Evolutionary conservation across 2,797 vertebrate species (phyloP).

Genomic region (Anabas testudineus): DNA sequence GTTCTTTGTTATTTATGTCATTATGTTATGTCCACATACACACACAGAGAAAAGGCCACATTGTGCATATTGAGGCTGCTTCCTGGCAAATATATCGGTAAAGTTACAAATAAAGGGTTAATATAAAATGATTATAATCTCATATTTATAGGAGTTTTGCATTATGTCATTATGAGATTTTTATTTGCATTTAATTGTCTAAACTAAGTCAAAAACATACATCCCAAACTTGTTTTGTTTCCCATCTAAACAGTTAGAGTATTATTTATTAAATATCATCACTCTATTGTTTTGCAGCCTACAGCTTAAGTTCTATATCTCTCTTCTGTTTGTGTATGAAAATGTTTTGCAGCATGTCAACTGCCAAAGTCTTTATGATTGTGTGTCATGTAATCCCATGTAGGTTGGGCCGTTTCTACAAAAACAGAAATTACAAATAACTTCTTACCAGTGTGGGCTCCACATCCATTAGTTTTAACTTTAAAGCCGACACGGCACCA

Average conservation of each 20-base stretch:
- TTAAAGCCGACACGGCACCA: slow-evolving; percentile 13
- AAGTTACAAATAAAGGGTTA: not conserved
- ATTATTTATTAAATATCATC: too few relatives aligned
- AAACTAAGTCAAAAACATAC: too few relatives aligned
- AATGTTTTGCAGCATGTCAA: not conserved
- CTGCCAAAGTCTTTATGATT: not conserved
- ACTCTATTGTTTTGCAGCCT: not conserved
- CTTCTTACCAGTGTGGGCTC: not conserved
- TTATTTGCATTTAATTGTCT: too few relatives aligned
- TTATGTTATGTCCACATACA: too few relatives aligned
- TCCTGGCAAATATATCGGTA: not conserved
- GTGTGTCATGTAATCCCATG: slow-evolving; percentile 20
- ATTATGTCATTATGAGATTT: not conserved
- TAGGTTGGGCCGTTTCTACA: not conserved
- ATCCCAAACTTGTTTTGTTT: too few relatives aligned
- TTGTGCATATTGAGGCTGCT: not conserved
- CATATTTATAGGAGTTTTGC: not conserved
- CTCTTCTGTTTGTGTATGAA: not conserved
- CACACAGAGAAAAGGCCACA: not conserved
- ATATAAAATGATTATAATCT: not conserved
- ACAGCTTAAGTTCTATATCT: not conserved
- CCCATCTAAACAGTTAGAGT: too few relatives aligned
- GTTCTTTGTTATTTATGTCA: not conserved
- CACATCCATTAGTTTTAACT: slow-evolving; percentile 31
- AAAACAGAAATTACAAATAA: slow-evolving; percentile 4